A percentile compares a stretch with the other conserved stretches of the same genome.
Evolutionary conservation across 2,888 invertebrate genomes (phyloP).

Genomic region (Perizoma affinitatum): DNA sequence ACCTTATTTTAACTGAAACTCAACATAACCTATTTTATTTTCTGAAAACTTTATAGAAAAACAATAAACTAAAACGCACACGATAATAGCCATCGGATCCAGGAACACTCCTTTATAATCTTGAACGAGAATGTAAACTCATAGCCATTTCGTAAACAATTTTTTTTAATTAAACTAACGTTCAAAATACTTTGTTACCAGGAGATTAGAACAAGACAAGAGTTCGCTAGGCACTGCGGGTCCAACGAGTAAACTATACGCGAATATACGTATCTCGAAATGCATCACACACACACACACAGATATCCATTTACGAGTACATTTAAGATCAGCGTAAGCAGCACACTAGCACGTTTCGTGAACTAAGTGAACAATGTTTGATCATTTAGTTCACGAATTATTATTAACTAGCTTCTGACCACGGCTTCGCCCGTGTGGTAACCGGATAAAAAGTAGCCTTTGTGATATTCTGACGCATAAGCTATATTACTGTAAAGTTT

Average conservation of each 20-base stretch:
- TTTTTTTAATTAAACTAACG: conserved; percentile 8
- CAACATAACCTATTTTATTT: neutral
- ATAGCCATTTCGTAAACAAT: conserved; percentile 49
- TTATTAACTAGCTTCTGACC: too few species aligned
- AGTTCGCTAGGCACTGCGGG: conserved; percentile 49
- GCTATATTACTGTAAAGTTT: too few species aligned
- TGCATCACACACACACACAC: conserved; percentile 26
- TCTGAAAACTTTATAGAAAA: conserved; percentile 23
- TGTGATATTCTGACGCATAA: too few species aligned
- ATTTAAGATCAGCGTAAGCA: neutral
- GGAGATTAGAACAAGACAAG: conserved; percentile 46
- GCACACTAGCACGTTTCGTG: conserved; percentile 8
- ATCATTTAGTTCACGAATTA: too few species aligned
- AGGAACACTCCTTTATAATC: conserved; percentile 39
- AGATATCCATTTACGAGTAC: too few species aligned
- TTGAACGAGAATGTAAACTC: conserved; percentile 44
- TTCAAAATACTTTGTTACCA: conserved; percentile 40
- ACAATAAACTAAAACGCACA: conserved; percentile 53
- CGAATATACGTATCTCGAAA: conserved; percentile 40
- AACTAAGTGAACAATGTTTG: neutral
- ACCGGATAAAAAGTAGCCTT: too few species aligned
- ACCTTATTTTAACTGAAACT: too few species aligned
- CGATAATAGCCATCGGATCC: conserved; percentile 39
- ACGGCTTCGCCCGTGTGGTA: too few species aligned
- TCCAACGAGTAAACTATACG: conserved; percentile 43